phyloP scores from a whole-genome alignment of 2,113 vertebrate genomes.

The Chaenogobius annularis region DNA sequence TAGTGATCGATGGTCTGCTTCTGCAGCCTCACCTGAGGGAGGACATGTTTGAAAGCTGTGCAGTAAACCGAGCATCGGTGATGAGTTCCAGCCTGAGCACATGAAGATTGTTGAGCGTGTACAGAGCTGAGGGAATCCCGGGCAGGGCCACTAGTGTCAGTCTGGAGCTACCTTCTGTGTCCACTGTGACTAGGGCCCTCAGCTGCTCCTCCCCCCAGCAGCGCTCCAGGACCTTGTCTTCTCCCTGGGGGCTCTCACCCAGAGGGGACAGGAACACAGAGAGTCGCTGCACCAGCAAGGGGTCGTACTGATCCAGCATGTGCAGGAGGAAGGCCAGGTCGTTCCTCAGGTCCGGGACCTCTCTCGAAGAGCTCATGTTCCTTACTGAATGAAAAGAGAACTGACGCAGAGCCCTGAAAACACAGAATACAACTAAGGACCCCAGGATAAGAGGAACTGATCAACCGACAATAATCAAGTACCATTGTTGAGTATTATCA shows the following conservation, averaged over 20 bases:
- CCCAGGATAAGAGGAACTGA: too few relatives aligned
- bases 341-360: slow-evolving; percentile 78
- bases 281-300: slow-evolving; percentile 77
- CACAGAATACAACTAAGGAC: not conserved
- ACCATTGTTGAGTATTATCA: slow-evolving; percentile 1
- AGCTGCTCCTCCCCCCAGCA: slow-evolving; percentile 72
- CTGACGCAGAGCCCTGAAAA: slow-evolving; percentile 68
- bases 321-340: slow-evolving; percentile 84
- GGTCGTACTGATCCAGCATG: slow-evolving; percentile 83
- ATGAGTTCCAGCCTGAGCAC: slow-evolving; percentile 80
- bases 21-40: slow-evolving; percentile 63
- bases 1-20: not conserved
- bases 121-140: slow-evolving; percentile 74
- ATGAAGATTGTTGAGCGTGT: slow-evolving; percentile 71
- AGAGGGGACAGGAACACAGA: slow-evolving; percentile 82
- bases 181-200: slow-evolving; percentile 51
- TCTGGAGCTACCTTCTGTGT: slow-evolving; percentile 59
- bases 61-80: slow-evolving; percentile 68
- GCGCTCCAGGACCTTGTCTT: slow-evolving; percentile 73
- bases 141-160: slow-evolving; percentile 78
- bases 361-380: slow-evolving; percentile 63
- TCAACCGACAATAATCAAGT: slow-evolving; percentile 11
- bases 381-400: slow-evolving; percentile 78
- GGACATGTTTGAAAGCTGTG: slow-evolving; percentile 73
- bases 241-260: slow-evolving; percentile 74